These are phyloP conservation scores for Siniperca obscura DNA, from an alignment of 2,797 vertebrate species.

Conservation along the genomic window DNA sequence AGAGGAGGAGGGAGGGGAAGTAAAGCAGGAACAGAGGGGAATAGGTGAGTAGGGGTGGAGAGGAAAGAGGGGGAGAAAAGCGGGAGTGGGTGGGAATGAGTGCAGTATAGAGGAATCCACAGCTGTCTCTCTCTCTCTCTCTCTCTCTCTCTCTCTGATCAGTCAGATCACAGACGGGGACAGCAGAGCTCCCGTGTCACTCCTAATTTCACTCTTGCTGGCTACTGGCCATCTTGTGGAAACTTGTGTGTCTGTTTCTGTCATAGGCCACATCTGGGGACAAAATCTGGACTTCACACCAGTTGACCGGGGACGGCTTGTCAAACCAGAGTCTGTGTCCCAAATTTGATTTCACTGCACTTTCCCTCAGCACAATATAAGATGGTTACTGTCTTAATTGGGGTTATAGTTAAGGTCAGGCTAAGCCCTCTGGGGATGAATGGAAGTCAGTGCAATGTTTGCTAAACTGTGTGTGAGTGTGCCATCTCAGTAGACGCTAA, in stretches of 20 bases:
- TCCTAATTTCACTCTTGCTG: constrained; percentile 42
- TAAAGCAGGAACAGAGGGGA: constrained; percentile 16
- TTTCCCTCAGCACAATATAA: constrained; percentile 21
- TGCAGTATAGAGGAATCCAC: constrained; percentile 14
- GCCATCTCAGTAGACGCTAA: constrained; percentile 7
- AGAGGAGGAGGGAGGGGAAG: neutral
- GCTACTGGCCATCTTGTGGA: constrained; percentile 26
- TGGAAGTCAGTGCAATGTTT: constrained; percentile 42
- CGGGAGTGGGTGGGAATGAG: neutral
- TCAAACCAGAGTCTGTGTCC: constrained; percentile 50
- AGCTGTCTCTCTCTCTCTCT: constrained; percentile 31
- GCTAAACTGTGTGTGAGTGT: constrained; percentile 17
- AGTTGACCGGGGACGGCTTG: constrained; percentile 32
- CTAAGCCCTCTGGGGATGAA: constrained; percentile 41
- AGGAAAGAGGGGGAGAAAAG: neutral
- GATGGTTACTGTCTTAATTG: constrained; percentile 57
- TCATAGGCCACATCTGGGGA: constrained; percentile 52
- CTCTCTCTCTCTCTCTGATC: constrained; percentile 29
- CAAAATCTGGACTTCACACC: constrained; percentile 37
- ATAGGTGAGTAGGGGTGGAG: constrained; percentile 5
- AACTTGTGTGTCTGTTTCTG: constrained; percentile 25
- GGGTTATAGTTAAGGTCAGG: constrained; percentile 60
- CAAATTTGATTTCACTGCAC: constrained; percentile 48
- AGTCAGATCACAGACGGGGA: constrained; percentile 41
- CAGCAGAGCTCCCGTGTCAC: constrained; percentile 42